Base-by-base conservation (phyloP, 2,113 vertebrate genomes). In the Girardinichthys multiradiatus region DNA sequence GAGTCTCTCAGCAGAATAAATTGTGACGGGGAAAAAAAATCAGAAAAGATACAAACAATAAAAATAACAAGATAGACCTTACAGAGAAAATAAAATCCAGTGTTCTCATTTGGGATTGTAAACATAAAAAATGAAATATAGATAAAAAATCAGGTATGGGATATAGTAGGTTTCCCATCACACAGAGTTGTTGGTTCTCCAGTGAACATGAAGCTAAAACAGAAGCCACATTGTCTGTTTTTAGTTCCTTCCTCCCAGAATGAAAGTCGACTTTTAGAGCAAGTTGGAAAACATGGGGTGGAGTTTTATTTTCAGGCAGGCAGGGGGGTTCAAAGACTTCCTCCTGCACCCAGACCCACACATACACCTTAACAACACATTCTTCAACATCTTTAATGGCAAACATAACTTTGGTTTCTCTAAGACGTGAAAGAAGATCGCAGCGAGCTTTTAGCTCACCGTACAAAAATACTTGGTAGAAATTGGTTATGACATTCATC, bases 371-470 rank as follows among this genome's bases (percentile, higher is more conserved):
- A 87, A 83, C 86, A 86, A 91, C 89, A 93, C 92, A 94, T 92
- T 94, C 92, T 89, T 88, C 78, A 90, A 90, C 89, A 90, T 89
- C 89, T 89, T 90, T 90, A 87, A 94, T 92, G 93, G 91, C 91
- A 90, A 94, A 95, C 92, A 87, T 86, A 95, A 95, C 94, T 95
- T 95, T 95, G 94, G 94, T 94, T 94, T 91, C 48, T 90, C 90
- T 91, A 94, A 92, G 87, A 93, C 90, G 84, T 91, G 72, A 88
- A 82, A 88, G 60, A 82, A 90, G 79, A 86, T 79, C 64, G 54
- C 26, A 66, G 91, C 65, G 86, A 87, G 92, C 91, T 91, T 54
- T 54, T 91, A 60, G 92, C 91, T 90, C 87, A 76, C 87, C 69
- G 14, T 91, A 91, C 88, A 91, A 93, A 94, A 92, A 93, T 92